A percentile compares a stretch with the other conserved stretches of the same genome.
phyloP scores from a whole-genome alignment of 2,888 invertebrate genomes.

The Bruchidius siliquastri region DNA sequence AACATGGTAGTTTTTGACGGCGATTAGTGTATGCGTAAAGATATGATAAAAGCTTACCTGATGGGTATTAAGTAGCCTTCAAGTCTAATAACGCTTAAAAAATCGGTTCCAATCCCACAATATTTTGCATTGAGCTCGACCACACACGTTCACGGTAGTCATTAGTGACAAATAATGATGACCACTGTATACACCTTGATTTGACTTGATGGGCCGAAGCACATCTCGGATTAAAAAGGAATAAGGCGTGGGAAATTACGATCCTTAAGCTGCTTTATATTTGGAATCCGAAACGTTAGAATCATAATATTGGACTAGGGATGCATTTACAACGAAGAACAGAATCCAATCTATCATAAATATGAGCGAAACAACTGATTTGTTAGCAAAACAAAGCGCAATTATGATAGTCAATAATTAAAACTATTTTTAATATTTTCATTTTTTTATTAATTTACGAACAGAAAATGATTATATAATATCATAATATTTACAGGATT shows the following conservation, averaged over 20 bases:
- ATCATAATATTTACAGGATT: no score
- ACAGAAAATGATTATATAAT: no score
- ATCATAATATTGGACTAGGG: no score
- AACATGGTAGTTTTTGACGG: background rate
- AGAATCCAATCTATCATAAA: no score
- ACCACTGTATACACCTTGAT: background rate
- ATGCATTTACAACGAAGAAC: no score
- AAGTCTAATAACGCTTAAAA: conserved; percentile 4
- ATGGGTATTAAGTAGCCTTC: conserved; percentile 3
- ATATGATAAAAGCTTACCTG: background rate
- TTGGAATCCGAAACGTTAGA: no score
- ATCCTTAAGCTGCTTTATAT: background rate
- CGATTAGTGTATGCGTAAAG: background rate
- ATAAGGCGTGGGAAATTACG: background rate
- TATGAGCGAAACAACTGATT: no score
- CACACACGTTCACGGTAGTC: background rate
- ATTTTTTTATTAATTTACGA: no score
- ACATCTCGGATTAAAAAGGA: background rate
- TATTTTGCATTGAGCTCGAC: background rate
- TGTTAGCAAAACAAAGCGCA: no score
- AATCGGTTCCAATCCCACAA: conserved; percentile 2
- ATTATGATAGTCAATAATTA: no score
- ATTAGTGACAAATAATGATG: background rate
- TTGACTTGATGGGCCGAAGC: background rate
- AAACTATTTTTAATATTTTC: no score